Evolutionary conservation across 2,888 invertebrate species (phyloP).

Genomic region (Clunio marinus): DNA sequence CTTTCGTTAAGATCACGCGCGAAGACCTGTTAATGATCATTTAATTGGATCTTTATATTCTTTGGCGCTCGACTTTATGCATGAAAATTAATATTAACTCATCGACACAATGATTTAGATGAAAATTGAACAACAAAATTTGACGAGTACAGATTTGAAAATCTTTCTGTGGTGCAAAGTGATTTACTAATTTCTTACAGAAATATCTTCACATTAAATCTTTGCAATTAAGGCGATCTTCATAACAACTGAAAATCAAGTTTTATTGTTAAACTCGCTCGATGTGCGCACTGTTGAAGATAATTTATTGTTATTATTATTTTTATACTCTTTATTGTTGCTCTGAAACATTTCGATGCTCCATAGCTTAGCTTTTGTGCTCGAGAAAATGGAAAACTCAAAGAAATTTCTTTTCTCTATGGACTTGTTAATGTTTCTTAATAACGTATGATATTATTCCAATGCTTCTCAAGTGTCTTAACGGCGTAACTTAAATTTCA

Average conservation of each 20-base stretch:
- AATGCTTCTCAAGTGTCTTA: neutral
- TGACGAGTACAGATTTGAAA: too few species aligned
- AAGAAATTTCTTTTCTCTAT: neutral
- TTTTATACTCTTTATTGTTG: constrained; percentile 8
- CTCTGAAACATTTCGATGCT: neutral
- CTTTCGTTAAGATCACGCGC: neutral
- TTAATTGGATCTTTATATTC: constrained; percentile 34
- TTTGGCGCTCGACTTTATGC: constrained; percentile 19
- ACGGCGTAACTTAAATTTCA: neutral
- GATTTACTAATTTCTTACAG: neutral
- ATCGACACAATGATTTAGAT: neutral
- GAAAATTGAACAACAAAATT: neutral
- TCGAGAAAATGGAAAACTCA: neutral
- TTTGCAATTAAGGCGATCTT: constrained; percentile 20
- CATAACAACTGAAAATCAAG: neutral
- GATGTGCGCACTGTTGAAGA: neutral
- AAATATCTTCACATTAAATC: constrained; percentile 12
- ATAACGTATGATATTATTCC: constrained; percentile 8
- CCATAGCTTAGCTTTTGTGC: too few species aligned
- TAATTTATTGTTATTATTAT: constrained; percentile 6
- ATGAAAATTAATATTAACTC: constrained; percentile 1
- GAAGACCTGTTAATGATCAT: constrained; percentile 30
- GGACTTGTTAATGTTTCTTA: neutral
- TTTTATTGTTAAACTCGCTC: constrained; percentile 16
- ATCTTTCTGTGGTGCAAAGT: too few species aligned